Evolutionary conservation across 2,797 vertebrate species (phyloP).

Genomic region (Alcedo atthis): DNA sequence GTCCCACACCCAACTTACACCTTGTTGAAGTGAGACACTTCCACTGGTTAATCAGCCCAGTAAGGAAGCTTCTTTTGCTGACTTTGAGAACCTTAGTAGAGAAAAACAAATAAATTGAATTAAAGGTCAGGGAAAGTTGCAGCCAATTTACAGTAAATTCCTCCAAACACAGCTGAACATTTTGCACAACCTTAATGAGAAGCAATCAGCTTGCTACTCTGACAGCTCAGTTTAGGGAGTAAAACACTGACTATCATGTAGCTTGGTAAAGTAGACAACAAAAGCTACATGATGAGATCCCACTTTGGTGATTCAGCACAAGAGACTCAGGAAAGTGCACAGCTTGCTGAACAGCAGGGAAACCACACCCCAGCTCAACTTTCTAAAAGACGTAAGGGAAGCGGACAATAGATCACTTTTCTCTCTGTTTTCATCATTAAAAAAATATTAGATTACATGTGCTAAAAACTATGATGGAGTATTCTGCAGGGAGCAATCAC

Average conservation of each 20-base stretch:
- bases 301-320: constrained; percentile 10
- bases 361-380: background rate
- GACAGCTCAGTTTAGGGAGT: background rate
- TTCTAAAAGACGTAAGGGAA: constrained; percentile 14
- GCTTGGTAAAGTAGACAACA: background rate
- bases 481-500: constrained; percentile 6
- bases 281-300: background rate
- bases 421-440: background rate
- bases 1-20: background rate
- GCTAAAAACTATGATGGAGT: background rate
- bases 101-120: constrained; percentile 21
- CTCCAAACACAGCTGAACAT: background rate
- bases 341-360: constrained; percentile 1
- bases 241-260: background rate
- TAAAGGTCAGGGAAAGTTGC: constrained; percentile 27
- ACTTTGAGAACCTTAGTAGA: constrained; percentile 21
- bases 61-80: constrained; percentile 24
- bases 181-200: constrained; percentile 16
- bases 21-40: background rate
- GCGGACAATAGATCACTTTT: background rate
- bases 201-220: background rate
- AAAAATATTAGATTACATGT: background rate
- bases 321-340: background rate
- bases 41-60: constrained; percentile 42
- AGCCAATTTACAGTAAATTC: background rate